Evolutionary conservation across 2,113 vertebrate species (phyloP), one percentile per base, ranked within the genome.

Genomic region (Ammodytes marinus): DNA sequence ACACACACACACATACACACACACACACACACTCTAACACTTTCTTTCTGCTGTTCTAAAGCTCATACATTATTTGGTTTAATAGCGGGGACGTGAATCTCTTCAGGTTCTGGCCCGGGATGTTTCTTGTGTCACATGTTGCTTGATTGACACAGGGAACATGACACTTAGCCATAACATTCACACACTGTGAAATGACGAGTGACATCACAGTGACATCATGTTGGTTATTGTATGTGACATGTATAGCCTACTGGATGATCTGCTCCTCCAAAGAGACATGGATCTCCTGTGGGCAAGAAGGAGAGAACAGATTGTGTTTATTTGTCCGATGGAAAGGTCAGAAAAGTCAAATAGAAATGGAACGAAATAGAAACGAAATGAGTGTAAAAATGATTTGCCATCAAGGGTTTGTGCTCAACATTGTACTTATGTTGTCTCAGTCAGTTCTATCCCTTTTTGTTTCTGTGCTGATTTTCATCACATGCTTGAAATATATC

Each of bases 261-360:
- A 55, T 52, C 11, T 65, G 74, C 69, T 82, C 66, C 71, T 84
- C 17, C 60, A 61, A 69, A 87, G 59, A 63, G 82, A 82, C 60
- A 15, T 39, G 47, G 37, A 74, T 71, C 59, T 74, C 69, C 78
- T 74, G 39, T 7, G 27, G 69, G 55, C 39, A 10, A 69, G 39
- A 40, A 46, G 71, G 65, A 55, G 67, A 61, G 65, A 57, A 15
- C 59, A 67, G 57, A 54, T 80, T 80, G 55, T 57, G 63, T 80
- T 70, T 2, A 77, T 60, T 70, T 77, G 64, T 46, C 72, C 50
- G 11, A 1, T 0, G 63, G 77, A 87, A 87, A 84, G 81, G 73
- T 78, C 68, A 65, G 35, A 70, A 46, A 49, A 77, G 77, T 72
- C 17, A 52, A 61, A 76, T 71, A 46, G 46, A 60, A 79, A 70